Base-by-base conservation (phyloP, 2,797 vertebrate genomes). In the Florisuga fusca region DNA sequence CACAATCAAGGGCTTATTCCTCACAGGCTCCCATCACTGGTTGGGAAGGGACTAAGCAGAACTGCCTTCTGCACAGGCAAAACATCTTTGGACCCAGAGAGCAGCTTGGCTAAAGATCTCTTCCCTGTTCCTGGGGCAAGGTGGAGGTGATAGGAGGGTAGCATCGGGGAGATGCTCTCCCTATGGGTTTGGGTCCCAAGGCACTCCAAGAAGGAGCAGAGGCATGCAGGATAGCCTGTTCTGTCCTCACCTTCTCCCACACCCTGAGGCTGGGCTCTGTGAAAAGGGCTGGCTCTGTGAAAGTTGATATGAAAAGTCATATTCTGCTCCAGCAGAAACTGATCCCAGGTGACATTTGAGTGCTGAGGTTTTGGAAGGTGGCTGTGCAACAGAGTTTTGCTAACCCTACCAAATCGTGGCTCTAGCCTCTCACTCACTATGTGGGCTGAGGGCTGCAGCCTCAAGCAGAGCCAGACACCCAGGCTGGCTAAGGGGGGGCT, bases 301-400 rank as follows among this genome's bases (percentile, higher is more conserved):
- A 96, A 95, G 64, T 5, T 31, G 89, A 97, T 87, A 67, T 2
- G 21, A 85, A 87, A 92, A 89, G 84, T 80, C 75, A 50, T 68
- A 16, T 63, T 93, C 76, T 92, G 58, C 68, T 77, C 94, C 68
- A 84, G 96, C 96, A 95, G 62, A 97, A 96, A 75, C 81, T 26
- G 90, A 95, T 90, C 72, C 64, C 90, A 33, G 72, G 62, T 68
- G 89, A 63, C 58, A 78, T n/a, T 53, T 0, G 2, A 85, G n/a
- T 58, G 54, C 90, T 72, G 92, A 85, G 80, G 67, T 94, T 94
- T 93, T 93, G 94, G 95, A 93, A 95, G 89, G 84, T 94, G 73
- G 84, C 90, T 84, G 15, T 57, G 50, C 34, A 13, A 23, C 0
- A 7, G n/a, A 41, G 27, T 41, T 92, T 87, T 92, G 93, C 93